A percentile compares a stretch with the other conserved stretches of the same genome.
phyloP scores from a whole-genome alignment of 2,888 invertebrate species.

The Aelia acuminata region DNA sequence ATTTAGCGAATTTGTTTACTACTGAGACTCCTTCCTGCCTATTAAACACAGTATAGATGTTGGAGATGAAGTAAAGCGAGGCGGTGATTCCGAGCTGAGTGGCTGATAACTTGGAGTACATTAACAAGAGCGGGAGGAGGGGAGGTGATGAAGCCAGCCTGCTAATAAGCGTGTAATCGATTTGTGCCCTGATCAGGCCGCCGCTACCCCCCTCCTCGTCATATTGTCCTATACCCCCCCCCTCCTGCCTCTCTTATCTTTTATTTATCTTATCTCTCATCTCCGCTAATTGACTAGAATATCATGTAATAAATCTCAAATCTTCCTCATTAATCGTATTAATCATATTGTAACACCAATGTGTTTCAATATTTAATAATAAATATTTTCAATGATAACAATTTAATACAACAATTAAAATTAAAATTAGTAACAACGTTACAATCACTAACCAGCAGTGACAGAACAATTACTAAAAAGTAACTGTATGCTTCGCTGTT shows the following conservation, averaged over 20 bases:
- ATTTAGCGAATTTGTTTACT: not conserved
- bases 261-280: not conserved
- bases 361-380: no score
- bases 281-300: not conserved
- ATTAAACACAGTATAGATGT: not conserved
- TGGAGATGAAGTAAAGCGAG: not conserved
- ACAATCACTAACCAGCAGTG: no score
- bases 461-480: no score
- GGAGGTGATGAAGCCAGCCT: constrained; percentile 28
- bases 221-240: no score
- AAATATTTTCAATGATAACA: no score
- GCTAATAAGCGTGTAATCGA: constrained; percentile 37
- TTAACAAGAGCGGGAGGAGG: not conserved
- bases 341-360: no score
- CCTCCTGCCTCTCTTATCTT: not conserved
- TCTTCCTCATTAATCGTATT: no score
- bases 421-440: no score
- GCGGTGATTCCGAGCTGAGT: not conserved
- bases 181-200: constrained; percentile 15
- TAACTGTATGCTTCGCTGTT: no score
- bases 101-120: constrained; percentile 8
- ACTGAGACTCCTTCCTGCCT: not conserved
- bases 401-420: no score
- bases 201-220: not conserved
- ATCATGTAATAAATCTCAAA: not conserved